Base-by-base conservation (phyloP, 2,888 invertebrate genomes). In the Matsumyia berberina region DNA sequence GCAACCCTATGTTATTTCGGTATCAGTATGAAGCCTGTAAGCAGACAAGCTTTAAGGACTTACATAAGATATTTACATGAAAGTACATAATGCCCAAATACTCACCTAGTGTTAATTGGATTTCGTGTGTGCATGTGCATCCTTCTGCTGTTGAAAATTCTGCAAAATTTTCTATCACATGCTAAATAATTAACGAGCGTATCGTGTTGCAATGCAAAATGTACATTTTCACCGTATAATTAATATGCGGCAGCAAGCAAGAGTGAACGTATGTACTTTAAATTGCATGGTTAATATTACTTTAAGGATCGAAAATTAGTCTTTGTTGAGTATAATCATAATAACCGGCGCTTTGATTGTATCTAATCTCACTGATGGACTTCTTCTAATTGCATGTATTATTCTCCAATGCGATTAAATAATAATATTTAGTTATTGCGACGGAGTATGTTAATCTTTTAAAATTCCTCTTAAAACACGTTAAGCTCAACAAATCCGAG, bases 41-140 rank as follows among this genome's bases (percentile, higher is more conserved):
- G 12, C 33, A 7, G 33, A 53, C 51, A 51, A 17, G 39, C 60
- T 49, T 31, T 37, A 72, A 51, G 35, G 53, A 35, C 17, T 53
- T 12, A 53, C 33, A 24, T 51, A 31, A 33, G 58, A 49, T 15
- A 46, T 49, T 15, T 49, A 29, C 15, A 60, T 51, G 31, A 12
- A 42, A 17, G 11, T 42, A 33, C 9, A 15, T 29, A 53, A 17
- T 24, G 31, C 72, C 44, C 24, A 42, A 42, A 12, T 6, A 62
- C 44, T 33, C 19, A 24, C 15, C 19, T 31, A n/a, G 39, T 24
- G 62, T 55, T 74, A 74, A 74, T 74, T 74, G 73, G 64, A 64
- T 39, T 62, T 12, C 53, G 33, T 64, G 46, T 24, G 46, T 55
- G 35, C 31, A 35, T 24, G 9, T 66, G 8, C 11, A 5, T 9